Percentiles rank a stretch among this genome's conserved stretches.
Evolutionary conservation across 1,140 invertebrate species (phyloP).

Genomic region (Trichogramma pretiosum): DNA sequence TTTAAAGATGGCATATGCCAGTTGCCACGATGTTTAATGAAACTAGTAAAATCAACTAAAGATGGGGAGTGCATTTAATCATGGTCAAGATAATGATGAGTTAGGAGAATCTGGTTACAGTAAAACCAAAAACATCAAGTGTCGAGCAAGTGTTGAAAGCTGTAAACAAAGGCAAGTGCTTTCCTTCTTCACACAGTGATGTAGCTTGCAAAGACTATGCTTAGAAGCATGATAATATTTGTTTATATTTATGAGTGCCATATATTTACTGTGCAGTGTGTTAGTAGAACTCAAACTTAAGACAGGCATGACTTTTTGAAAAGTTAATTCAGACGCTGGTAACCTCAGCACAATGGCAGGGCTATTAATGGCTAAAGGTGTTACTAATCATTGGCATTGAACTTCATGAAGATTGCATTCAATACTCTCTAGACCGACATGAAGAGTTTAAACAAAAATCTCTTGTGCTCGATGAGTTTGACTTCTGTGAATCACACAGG

Average conservation of each 20-base stretch:
- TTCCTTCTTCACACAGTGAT: constrained; percentile 55
- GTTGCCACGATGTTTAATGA: too few relatives aligned
- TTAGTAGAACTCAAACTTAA: constrained; percentile 69
- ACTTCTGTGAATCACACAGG: constrained; percentile 77
- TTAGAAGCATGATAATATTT: constrained; percentile 74
- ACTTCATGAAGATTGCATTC: constrained; percentile 65
- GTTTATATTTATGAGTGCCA: constrained; percentile 81
- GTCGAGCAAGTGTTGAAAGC: constrained; percentile 73
- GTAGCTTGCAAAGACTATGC: constrained; percentile 77
- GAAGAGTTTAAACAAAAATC: constrained; percentile 64
- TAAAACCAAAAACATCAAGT: constrained; percentile 55
- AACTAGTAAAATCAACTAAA: constrained; percentile 8
- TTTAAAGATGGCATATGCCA: too few relatives aligned
- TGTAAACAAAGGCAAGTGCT: constrained; percentile 77
- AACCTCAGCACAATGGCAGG: constrained; percentile 85
- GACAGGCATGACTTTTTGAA: constrained; percentile 74
- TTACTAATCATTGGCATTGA: constrained; percentile 83
- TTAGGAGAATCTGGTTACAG: constrained; percentile 70
- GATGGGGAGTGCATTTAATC: constrained; percentile 78
- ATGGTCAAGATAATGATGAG: constrained; percentile 76
- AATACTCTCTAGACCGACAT: constrained; percentile 66
- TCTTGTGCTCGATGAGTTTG: constrained; percentile 70
- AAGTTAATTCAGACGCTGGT: constrained; percentile 82
- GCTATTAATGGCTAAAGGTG: constrained; percentile 51
- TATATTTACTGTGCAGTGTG: constrained; percentile 87